Conservation (phyloP, 2,797 vertebrate species). For the Sebastes umbrosus region DNA sequence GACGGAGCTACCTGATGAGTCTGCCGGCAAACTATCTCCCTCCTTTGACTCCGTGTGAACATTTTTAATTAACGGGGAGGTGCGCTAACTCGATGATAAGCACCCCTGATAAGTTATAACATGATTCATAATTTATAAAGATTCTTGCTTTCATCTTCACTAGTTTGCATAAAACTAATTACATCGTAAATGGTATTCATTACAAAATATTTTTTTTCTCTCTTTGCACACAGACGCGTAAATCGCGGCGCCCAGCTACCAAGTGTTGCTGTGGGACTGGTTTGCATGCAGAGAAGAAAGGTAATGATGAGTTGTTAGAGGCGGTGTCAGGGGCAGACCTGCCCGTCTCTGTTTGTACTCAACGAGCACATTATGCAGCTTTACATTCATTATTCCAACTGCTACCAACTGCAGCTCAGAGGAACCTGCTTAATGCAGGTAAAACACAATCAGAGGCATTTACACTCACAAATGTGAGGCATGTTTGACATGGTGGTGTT, state of each 20-base stretch:
- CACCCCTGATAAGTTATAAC: conserved; percentile 94
- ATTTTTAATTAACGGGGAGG: conserved; percentile 97
- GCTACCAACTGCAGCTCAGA: conserved; percentile 29
- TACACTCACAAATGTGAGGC: not conserved
- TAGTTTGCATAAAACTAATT: conserved; percentile 99
- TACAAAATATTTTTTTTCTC: conserved; percentile 87
- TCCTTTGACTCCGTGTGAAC: conserved; percentile 89
- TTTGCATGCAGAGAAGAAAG: conserved; percentile 68
- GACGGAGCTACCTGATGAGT: conserved; percentile 74
- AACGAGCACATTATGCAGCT: conserved; percentile 17
- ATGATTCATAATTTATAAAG: conserved; percentile 99
- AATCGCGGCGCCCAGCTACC: conserved; percentile 38
- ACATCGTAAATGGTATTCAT: conserved; percentile 98
- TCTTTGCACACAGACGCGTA: conserved; percentile 32
- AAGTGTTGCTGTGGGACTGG: conserved; percentile 66
- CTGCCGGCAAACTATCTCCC: conserved; percentile 52
- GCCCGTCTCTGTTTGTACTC: conserved; percentile 51
- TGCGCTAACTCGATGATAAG: conserved; percentile 87
- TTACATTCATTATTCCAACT: conserved; percentile 42
- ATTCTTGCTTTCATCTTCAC: conserved; percentile 97
- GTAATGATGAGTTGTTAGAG: conserved; percentile 70
- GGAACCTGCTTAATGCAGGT: conserved; percentile 29
- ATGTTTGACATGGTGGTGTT: not conserved
- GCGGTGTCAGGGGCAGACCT: conserved; percentile 54
- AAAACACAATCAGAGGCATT: not conserved